These are phyloP conservation scores for Telmatochromis sp. DNA, from an alignment of 2,113 vertebrate species.

Conservation along the genomic window DNA sequence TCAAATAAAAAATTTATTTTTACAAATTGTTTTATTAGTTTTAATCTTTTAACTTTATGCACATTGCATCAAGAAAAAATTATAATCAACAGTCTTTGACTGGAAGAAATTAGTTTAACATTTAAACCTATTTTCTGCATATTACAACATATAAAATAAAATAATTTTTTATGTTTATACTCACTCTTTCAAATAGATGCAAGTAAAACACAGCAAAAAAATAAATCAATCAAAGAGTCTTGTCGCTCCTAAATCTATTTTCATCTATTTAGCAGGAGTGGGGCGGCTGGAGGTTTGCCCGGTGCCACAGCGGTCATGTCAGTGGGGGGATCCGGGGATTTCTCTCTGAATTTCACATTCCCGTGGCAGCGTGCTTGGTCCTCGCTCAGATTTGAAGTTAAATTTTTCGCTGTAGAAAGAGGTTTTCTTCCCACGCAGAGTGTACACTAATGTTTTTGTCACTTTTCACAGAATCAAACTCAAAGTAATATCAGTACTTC, in stretches of 20 bases:
- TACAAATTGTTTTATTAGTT: background rate
- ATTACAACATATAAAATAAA: background rate
- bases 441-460: background rate
- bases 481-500: background rate
- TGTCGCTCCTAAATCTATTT: background rate
- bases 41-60: background rate
- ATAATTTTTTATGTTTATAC: background rate
- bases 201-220: background rate
- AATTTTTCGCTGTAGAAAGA: background rate
- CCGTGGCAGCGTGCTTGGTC: background rate
- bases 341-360: background rate
- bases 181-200: background rate
- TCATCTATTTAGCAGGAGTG: background rate
- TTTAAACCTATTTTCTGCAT: background rate
- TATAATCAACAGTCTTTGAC: background rate
- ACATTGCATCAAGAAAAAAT: background rate
- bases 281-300: background rate
- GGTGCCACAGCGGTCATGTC: background rate
- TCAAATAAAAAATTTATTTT: accelerated
- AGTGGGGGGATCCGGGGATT: background rate
- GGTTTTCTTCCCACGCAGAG: background rate
- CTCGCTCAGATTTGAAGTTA: background rate
- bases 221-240: background rate
- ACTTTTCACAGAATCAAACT: background rate
- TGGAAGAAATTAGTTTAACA: background rate